Base-by-base conservation (phyloP, 2,888 invertebrate genomes). In the Nemapogon koenigi region DNA sequence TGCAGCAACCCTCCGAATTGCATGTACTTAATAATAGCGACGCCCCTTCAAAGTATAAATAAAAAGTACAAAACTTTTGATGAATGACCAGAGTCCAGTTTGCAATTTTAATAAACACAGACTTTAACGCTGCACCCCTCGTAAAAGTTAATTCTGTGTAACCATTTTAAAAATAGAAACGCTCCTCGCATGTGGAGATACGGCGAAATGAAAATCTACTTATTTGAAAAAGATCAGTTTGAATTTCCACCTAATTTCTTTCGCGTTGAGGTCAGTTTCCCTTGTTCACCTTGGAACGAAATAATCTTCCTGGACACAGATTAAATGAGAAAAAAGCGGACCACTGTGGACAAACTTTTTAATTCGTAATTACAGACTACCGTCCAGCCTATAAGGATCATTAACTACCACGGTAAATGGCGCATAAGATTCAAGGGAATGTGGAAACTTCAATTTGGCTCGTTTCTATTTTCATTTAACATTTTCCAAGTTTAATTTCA, bases 301-400 rank as follows among this genome's bases (percentile, higher is more conserved):
- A 70, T 73, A 72, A 76, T 75, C 72, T 70, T 63, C 63, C 61
- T 57, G 55, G 51, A 68, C 61, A 65, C 55, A 70, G 60, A 71
- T 75, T 72, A 72, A 72, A 75, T 65, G 73, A 64, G 68, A 75
- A 76, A 78, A 76, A 76, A 72, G 55, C 53, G 63, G 67, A 75
- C 75, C 75, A 76, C 66, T 53, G 53, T 57, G 59, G 69, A 63
- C 68, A 61, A 75, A 76, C 59, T 76, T 78, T 78, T 76, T 75
- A 78, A 78, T 78, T 75, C 55, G 75, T 78, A 76, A 76, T 78
- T 78, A 76, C 69, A 78, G 75, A 72, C 70, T 72, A 68, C 55
- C 57, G 75, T 64, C 71, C 73, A 60, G 63, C 71, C 73, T 75
- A 69, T 68, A 70, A 65, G 76, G 65, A 59, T 66, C 76, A 75